Evolutionary conservation across 1,140 invertebrate genomes (phyloP).

Genomic region (Drosophila sp.): DNA sequence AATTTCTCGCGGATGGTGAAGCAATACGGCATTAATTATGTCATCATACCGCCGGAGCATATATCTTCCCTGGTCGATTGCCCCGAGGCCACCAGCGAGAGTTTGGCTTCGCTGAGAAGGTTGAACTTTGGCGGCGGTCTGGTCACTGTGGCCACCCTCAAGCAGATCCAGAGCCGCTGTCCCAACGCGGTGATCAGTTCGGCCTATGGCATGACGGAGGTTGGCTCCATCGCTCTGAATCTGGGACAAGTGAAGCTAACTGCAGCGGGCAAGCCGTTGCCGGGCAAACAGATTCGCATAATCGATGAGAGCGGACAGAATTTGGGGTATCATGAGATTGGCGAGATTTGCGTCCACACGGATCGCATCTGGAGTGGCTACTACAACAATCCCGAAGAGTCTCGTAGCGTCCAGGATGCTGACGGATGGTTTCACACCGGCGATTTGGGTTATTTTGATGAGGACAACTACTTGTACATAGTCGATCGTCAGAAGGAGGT

Average conservation of each 20-base stretch:
- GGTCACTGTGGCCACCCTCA: conserved; percentile 31
- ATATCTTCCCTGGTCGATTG: conserved; percentile 40
- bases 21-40: conserved; percentile 54
- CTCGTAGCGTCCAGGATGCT: conserved; percentile 84
- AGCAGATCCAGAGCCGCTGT: conserved; percentile 32
- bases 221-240: conserved; percentile 35
- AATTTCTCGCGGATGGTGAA: conserved; percentile 52
- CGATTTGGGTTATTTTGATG: conserved; percentile 88
- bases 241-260: conserved; percentile 36
- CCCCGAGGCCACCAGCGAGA: conserved; percentile 37
- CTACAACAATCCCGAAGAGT: conserved; percentile 84
- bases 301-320: conserved; percentile 54
- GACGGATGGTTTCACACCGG: conserved; percentile 90
- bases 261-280: conserved; percentile 41
- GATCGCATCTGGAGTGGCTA: conserved; percentile 77
- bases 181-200: conserved; percentile 33
- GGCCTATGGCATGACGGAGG: conserved; percentile 53
- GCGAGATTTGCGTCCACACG: conserved; percentile 80
- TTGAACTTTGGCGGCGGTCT: conserved; percentile 40
- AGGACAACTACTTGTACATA: conserved; percentile 87
- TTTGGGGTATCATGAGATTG: conserved; percentile 67
- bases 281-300: conserved; percentile 68
- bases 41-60: conserved; percentile 48
- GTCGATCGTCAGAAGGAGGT: conserved; percentile 90
- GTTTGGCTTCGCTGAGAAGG: conserved; percentile 26